Evolutionary conservation across 92 coral and sea anemone genomes (phyloP).

Genomic region (Heliopora coerulea): DNA sequence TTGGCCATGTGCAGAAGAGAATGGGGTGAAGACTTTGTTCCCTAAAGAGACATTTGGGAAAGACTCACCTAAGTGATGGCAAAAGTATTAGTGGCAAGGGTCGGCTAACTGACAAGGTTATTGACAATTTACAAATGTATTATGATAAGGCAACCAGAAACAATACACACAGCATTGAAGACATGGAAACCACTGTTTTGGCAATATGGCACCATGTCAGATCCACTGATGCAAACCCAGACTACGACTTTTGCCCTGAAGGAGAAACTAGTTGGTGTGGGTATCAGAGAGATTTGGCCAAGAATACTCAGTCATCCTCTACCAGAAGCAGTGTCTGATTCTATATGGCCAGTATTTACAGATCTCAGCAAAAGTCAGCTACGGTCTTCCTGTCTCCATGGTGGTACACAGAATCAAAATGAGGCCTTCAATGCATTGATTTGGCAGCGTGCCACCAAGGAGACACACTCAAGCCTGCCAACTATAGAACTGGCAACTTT

Average conservation of each 20-base stretch:
- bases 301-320: constrained; percentile 40
- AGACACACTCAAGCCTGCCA: constrained; percentile 56
- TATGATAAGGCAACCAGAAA: constrained; percentile 56
- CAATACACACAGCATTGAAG: constrained; percentile 42
- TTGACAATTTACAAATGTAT: constrained; percentile 54
- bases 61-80: constrained; percentile 53
- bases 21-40: constrained; percentile 58
- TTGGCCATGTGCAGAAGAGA: constrained; percentile 59
- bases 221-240: constrained; percentile 46
- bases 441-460: constrained; percentile 64
- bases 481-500: constrained; percentile 48
- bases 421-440: constrained; percentile 68
- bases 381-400: constrained; percentile 49
- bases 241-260: constrained; percentile 17
- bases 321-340: constrained; percentile 49
- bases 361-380: constrained; percentile 34
- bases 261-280: constrained; percentile 51
- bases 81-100: constrained; percentile 54
- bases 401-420: constrained; percentile 63
- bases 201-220: constrained; percentile 58
- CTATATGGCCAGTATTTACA: constrained; percentile 40
- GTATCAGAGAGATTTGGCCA: constrained; percentile 43
- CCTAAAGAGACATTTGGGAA: constrained; percentile 48
- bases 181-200: constrained; percentile 53
- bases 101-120: constrained; percentile 44